phyloP scores from a whole-genome alignment of 2,113 vertebrate genomes.

The Petromus typicus region DNA sequence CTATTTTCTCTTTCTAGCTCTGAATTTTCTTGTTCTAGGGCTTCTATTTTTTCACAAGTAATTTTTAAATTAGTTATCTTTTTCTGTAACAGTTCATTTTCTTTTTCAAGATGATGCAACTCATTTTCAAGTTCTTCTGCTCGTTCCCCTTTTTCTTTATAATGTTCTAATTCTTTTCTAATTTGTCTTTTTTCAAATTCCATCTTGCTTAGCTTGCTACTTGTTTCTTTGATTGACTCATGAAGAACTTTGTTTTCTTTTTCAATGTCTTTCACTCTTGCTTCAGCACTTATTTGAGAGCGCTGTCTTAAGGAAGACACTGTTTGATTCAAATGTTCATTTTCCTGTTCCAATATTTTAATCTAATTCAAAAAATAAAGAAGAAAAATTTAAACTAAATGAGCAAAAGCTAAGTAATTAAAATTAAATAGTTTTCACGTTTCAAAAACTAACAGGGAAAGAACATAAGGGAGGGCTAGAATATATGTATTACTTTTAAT shows the following conservation, averaged over 20 bases:
- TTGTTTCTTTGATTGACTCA: constrained; percentile 97
- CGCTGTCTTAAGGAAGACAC: constrained; percentile 94
- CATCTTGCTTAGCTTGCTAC: constrained; percentile 94
- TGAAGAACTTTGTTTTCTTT: constrained; percentile 98
- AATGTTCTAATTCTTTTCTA: constrained; percentile 94
- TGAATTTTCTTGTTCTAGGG: constrained; percentile 95
- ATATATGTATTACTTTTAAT: constrained; percentile 36
- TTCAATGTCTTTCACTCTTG: constrained; percentile 96
- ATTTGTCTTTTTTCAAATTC: constrained; percentile 97
- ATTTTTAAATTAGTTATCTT: constrained; percentile 94
- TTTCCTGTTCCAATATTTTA: constrained; percentile 97
- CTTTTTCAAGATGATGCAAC: constrained; percentile 92
- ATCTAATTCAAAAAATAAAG: constrained; percentile 86
- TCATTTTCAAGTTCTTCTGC: constrained; percentile 95
- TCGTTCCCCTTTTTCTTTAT: constrained; percentile 95
- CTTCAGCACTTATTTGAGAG: constrained; percentile 96
- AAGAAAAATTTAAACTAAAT: constrained; percentile 42
- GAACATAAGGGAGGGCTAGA: background rate
- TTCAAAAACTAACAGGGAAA: constrained; percentile 16
- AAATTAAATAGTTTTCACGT: background rate
- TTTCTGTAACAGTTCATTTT: constrained; percentile 96
- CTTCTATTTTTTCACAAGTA: constrained; percentile 95
- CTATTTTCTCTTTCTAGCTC: constrained; percentile 95
- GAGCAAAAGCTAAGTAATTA: constrained; percentile 60
- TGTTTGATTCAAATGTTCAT: constrained; percentile 95